Base-by-base conservation (phyloP, 2,113 vertebrate species). In the Myotis lucifugus region DNA sequence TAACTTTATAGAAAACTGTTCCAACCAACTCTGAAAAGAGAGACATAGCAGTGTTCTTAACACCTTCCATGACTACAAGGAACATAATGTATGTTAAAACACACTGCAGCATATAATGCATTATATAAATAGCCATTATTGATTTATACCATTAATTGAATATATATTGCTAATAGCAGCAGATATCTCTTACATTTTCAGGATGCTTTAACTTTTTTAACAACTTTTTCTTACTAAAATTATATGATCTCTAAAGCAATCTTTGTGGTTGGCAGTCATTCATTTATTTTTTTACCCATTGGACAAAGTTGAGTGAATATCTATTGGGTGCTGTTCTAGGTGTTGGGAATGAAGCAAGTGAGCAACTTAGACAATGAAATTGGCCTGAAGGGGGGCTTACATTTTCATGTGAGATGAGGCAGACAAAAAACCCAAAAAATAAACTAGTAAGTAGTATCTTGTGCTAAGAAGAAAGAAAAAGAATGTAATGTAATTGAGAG, bases 381-480 rank as follows among this genome's bases (percentile, higher is more conserved):
- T 88, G 32, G 37, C 8, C 11, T 21, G 15, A 6, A 37, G 8
- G 13, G 15, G 18, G 15, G 18, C 8, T 40, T 79, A 79, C 11
- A 54, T 85, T 54, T 84, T 34, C 90, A 25, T 73, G 32, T 15
- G 11, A 13, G 21, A 73, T 2, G 67, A 69, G 29, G 64, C 1
- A 61, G 23, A 77, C 6, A 46, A 34, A 37, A 46, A 73, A 10
- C 6, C 72, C 66, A 50, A 2, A n/a, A n/a, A 29, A 23, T 42
- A 40, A 79, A n/a, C 5, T 48, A 52, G 27, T 67, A 46, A 34
- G 21, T 42, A 25, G 25, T 18, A 82, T 94, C 48, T 46, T 72
- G n/a, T 42, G 25, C 21, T 85, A 70, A 70, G 10, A 73, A 85
- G 40, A 88, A 94, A 91, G 13, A 87, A 92, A 85, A 90, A 59